Conservation (phyloP, 1,140 invertebrate species). For the Atta colombica region DNA sequence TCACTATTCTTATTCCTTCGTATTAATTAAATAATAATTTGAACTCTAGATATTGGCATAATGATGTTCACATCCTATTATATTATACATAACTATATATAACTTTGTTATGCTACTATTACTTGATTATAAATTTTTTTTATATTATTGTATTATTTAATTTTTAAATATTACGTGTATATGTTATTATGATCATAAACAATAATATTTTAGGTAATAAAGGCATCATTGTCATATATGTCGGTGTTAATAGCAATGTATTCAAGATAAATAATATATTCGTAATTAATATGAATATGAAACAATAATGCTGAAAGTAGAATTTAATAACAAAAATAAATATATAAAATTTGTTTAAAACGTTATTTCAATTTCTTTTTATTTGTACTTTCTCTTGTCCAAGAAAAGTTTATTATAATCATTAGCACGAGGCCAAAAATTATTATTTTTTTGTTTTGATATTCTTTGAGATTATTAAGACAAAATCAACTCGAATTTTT, state of each 20-base stretch:
- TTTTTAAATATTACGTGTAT: not conserved
- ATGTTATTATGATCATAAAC: not conserved
- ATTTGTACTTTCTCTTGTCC: not conserved
- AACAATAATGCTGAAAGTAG: not conserved
- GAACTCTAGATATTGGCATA: not conserved
- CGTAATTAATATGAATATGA: not conserved
- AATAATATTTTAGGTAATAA: constrained; percentile 59
- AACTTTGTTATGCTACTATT: not conserved
- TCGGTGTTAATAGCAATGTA: constrained; percentile 54
- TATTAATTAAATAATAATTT: not conserved
- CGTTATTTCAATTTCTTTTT: not conserved
- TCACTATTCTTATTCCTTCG: not conserved
- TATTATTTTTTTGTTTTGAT: not conserved
- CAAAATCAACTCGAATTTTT: not conserved
- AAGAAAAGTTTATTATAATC: not conserved
- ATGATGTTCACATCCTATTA: not conserved
- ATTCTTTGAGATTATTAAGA: not conserved
- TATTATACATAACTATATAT: not conserved
- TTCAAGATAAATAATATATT: constrained; percentile 2
- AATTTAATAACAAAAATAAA: constrained; percentile 23
- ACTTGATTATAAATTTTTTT: not conserved
- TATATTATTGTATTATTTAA: not conserved
- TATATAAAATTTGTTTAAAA: constrained; percentile 5
- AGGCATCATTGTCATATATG: constrained; percentile 60
- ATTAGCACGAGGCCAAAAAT: not conserved